These are phyloP conservation scores for Sphaerophoria rueppellii DNA, from an alignment of 2,888 invertebrate genomes.

Conservation along the genomic window DNA sequence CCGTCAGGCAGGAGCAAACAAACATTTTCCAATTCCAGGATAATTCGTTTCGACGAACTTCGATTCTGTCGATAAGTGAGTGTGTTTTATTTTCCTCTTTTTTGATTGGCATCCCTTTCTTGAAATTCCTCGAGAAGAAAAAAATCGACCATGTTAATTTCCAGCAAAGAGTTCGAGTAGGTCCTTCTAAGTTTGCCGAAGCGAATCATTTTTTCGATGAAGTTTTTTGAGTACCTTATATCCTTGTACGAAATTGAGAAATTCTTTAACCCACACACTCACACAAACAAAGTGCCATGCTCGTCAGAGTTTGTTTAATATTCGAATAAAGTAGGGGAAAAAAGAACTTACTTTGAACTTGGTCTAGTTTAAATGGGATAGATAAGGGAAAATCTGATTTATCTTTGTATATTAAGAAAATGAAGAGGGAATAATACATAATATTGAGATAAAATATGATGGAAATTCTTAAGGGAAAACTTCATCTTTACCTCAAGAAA, in stretches of 20 bases:
- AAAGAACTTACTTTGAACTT: slow-evolving; percentile 15
- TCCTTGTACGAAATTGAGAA: neutral
- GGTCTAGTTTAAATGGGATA: slow-evolving; percentile 1
- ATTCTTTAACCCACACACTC: neutral
- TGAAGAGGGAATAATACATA: slow-evolving; percentile 2
- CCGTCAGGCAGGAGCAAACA: neutral
- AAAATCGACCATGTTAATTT: slow-evolving; percentile 20
- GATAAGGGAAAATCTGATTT: slow-evolving; percentile 26
- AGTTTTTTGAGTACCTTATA: slow-evolving; percentile 5
- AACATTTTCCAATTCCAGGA: slow-evolving; percentile 4
- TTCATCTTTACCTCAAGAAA: slow-evolving; percentile 17
- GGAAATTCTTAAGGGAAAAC: slow-evolving; percentile 43
- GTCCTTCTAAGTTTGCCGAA: neutral
- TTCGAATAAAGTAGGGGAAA: neutral
- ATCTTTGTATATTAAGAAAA: slow-evolving; percentile 1
- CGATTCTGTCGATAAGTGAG: slow-evolving; percentile 52
- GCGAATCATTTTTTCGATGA: slow-evolving; percentile 6
- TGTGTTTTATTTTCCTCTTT: slow-evolving; percentile 7
- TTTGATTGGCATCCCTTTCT: slow-evolving; percentile 14
- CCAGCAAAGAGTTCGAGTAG: slow-evolving; percentile 10
- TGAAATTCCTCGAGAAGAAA: neutral
- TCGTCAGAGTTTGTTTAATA: neutral
- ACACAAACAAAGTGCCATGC: too few species aligned
- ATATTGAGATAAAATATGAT: slow-evolving; percentile 55
- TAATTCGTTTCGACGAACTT: slow-evolving; percentile 48